Percentiles rank a stretch among this genome's conserved stretches.
Conservation (phyloP, 37 sponge, comb jelly and placozoan species). For the Cladorhizidae sp. region DNA sequence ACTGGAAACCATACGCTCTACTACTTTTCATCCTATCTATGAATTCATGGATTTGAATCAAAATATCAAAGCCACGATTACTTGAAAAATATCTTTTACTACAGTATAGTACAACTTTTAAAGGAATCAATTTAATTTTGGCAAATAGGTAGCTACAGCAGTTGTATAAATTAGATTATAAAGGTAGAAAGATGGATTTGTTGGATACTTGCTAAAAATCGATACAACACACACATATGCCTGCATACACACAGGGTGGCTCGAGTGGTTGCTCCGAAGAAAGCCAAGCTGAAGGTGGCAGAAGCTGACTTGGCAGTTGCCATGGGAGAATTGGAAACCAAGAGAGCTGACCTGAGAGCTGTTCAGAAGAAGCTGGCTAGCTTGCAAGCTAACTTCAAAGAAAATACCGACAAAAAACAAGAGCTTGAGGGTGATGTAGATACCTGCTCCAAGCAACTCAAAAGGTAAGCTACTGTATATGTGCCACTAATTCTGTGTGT, state of each 20-base stretch:
- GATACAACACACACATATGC: too few species aligned
- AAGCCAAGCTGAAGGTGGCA: constrained; percentile 86
- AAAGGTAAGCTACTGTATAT: constrained; percentile 40
- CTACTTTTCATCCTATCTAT: too few species aligned
- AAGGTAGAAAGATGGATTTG: too few species aligned
- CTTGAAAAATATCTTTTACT: background rate
- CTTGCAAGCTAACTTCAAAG: constrained; percentile 88
- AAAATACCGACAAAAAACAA: constrained; percentile 88
- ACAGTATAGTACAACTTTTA: background rate
- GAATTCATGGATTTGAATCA: too few species aligned
- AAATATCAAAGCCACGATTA: too few species aligned
- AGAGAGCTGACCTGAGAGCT: constrained; percentile 76
- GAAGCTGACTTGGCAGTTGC: constrained; percentile 88
- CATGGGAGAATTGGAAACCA: constrained; percentile 85
- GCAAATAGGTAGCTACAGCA: too few species aligned
- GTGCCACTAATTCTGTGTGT: background rate
- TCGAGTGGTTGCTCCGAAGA: constrained; percentile 96
- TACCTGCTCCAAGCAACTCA: constrained; percentile 90
- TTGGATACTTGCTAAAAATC: too few species aligned
- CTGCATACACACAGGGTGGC: constrained; percentile 66
- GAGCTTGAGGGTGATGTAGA: constrained; percentile 88
- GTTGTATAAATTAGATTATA: too few species aligned
- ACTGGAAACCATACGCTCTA: too few species aligned
- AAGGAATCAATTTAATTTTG: too few species aligned
- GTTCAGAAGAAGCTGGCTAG: constrained; percentile 92